Evolutionary conservation across 2,888 invertebrate species (phyloP).

Genomic region (Dasypogon diadema): DNA sequence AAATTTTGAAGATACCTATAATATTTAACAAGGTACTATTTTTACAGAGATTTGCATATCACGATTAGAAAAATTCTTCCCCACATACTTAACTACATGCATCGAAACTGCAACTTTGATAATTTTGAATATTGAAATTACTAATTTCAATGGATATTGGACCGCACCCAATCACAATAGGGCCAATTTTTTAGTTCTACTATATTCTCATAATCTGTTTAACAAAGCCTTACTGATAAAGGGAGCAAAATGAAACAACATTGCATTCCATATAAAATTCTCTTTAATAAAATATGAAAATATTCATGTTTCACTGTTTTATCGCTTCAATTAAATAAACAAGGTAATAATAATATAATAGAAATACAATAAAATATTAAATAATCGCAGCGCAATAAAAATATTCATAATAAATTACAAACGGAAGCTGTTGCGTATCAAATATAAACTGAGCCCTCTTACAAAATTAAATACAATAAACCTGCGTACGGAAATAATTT

Average conservation of each 20-base stretch:
- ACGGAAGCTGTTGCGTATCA: slow-evolving; percentile 18
- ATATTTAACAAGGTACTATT: no score
- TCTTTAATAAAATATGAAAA: slow-evolving; percentile 49
- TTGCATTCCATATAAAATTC: slow-evolving; percentile 36
- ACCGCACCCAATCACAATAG: no score
- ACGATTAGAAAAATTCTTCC: no score
- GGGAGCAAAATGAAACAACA: slow-evolving; percentile 37
- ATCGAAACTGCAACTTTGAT: no score
- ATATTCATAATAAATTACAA: slow-evolving; percentile 47
- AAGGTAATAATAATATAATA: slow-evolving; percentile 46
- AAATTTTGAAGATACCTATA: no score
- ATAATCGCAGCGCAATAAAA: slow-evolving; percentile 34
- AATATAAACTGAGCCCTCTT: slow-evolving; percentile 24
- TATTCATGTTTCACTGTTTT: slow-evolving; percentile 45
- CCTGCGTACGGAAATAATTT: slow-evolving; percentile 37
- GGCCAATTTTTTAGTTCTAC: no score
- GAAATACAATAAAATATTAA: slow-evolving; percentile 37
- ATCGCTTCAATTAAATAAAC: slow-evolving; percentile 45
- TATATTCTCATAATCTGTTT: no score
- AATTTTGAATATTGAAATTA: no score
- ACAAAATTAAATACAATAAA: slow-evolving; percentile 24
- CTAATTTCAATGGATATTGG: no score
- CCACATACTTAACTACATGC: no score
- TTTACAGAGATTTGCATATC: no score
- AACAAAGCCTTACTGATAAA: not conserved